Evolutionary conservation across 2,113 vertebrate genomes (phyloP).

Genomic region (Tachysurus fulvidraco): DNA sequence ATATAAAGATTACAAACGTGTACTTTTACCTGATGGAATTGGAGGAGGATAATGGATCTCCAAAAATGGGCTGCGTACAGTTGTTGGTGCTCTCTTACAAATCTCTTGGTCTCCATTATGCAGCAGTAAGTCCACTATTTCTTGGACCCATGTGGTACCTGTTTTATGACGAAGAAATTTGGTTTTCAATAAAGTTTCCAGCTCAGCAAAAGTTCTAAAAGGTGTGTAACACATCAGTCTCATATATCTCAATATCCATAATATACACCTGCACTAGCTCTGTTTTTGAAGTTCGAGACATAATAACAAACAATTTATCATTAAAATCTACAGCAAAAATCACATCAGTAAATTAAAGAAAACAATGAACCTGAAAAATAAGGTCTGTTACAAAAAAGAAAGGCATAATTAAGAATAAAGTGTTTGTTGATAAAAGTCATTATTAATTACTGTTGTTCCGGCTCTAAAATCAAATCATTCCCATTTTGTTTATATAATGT

Average conservation of each 20-base stretch:
- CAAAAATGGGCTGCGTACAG: constrained; percentile 51
- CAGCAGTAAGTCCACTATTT: constrained; percentile 65
- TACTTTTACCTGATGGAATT: constrained; percentile 18
- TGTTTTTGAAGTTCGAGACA: no score
- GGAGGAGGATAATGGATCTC: constrained; percentile 44
- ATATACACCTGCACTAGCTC: background rate
- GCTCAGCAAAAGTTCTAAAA: background rate
- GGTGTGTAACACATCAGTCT: background rate
- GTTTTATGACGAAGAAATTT: background rate
- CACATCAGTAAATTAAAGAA: no score
- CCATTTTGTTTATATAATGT: no score
- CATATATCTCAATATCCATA: background rate
- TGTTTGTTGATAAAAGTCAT: no score
- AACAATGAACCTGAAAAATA: no score
- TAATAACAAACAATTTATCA: no score
- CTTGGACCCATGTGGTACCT: constrained; percentile 72
- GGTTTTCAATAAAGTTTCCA: no score
- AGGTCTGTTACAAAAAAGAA: no score
- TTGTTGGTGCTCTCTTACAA: constrained; percentile 48
- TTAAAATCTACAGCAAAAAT: no score
- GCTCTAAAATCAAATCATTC: no score
- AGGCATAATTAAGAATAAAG: no score
- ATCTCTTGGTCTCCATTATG: constrained; percentile 47
- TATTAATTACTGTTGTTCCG: no score
- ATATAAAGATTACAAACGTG: background rate